These are phyloP conservation scores for Desmodus rotundus DNA, from an alignment of 2,113 vertebrate genomes.

Conservation along the genomic window DNA sequence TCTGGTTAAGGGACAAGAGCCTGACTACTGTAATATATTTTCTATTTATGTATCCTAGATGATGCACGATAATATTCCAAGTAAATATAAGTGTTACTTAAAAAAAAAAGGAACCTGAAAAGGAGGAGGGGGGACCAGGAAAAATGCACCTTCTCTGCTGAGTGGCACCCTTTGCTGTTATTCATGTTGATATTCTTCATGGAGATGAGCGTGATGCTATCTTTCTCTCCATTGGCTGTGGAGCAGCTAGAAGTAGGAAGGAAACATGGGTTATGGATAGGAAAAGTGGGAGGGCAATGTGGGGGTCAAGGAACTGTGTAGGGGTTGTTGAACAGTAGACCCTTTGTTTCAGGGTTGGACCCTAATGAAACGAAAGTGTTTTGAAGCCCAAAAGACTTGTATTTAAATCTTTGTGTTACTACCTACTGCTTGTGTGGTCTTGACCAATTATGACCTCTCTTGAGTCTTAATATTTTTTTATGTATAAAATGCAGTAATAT, in stretches of 20 bases:
- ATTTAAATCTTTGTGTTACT: slow-evolving; percentile 15
- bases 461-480: not conserved
- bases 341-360: not conserved
- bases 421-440: not conserved
- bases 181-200: slow-evolving; percentile 88
- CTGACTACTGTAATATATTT: not conserved
- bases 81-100: not conserved
- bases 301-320: not conserved
- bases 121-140: not conserved
- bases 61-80: not conserved
- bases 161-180: slow-evolving; percentile 78
- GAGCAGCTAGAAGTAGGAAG: slow-evolving; percentile 77
- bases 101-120: not conserved
- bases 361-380: not conserved
- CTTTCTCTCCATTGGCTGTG: slow-evolving; percentile 78
- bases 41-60: not conserved
- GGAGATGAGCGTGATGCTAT: slow-evolving; percentile 87
- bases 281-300: not conserved
- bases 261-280: not conserved
- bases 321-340: not conserved
- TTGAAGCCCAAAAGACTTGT: not conserved
- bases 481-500: not conserved
- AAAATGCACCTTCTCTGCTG: slow-evolving; percentile 73
- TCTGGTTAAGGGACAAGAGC: not conserved
- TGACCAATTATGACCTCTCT: not conserved